These are phyloP conservation scores for Ichneumon xanthorius DNA, from an alignment of 2,888 invertebrate genomes.

Conservation along the genomic window DNA sequence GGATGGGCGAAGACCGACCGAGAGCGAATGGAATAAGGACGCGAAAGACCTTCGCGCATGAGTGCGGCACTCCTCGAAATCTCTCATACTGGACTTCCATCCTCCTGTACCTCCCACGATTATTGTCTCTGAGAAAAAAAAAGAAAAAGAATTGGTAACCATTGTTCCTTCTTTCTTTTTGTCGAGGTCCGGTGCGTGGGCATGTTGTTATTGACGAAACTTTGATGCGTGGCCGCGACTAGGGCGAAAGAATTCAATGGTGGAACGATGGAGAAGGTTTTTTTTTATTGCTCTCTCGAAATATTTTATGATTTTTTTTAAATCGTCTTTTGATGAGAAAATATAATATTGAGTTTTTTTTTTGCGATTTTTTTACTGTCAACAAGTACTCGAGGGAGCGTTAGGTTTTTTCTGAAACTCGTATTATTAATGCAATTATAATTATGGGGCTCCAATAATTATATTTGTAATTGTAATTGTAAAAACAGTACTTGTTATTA, in stretches of 20 bases:
- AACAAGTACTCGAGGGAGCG: not conserved
- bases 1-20: slow-evolving; percentile 23
- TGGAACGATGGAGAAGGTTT: not conserved
- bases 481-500: no score
- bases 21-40: slow-evolving; percentile 32
- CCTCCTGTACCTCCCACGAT: slow-evolving; percentile 63
- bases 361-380: not conserved
- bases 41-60: slow-evolving; percentile 59
- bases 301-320: not conserved
- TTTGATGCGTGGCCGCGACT: not conserved
- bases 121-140: slow-evolving; percentile 49
- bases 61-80: slow-evolving; percentile 55
- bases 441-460: no score
- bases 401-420: no score
- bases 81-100: slow-evolving; percentile 9
- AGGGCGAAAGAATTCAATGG: no score
- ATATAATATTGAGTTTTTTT: not conserved
- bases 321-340: not conserved
- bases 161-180: slow-evolving; percentile 69
- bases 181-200: slow-evolving; percentile 34
- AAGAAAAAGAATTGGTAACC: slow-evolving; percentile 38
- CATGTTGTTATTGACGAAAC: slow-evolving; percentile 29
- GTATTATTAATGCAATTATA: no score
- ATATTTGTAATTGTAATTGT: no score
- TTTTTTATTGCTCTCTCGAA: not conserved